Conservation (phyloP, 64 coral and sea anemone species). For the Montipora sp. region DNA sequence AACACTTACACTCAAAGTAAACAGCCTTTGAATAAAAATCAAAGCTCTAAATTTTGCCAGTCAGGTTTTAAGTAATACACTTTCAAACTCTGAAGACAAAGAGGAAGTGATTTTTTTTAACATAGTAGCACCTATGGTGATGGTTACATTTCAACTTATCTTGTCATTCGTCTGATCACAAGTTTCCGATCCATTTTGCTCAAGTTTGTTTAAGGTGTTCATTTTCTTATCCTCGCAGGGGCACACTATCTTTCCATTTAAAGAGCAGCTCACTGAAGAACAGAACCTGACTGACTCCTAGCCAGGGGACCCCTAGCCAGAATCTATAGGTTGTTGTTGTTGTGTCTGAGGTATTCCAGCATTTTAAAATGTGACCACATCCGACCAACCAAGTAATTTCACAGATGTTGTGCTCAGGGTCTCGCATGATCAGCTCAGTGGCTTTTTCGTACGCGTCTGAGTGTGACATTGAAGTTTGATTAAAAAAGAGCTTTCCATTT, state of each 20-base stretch:
- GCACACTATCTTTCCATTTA: slow-evolving; percentile 5
- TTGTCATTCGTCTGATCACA: too few relatives aligned
- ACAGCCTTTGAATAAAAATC: too few relatives aligned
- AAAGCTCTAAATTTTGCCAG: too few relatives aligned
- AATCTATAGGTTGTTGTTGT: neutral
- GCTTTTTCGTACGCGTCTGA: neutral
- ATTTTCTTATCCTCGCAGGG: too few relatives aligned
- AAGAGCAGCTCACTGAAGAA: neutral
- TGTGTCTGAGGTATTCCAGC: slow-evolving; percentile 5
- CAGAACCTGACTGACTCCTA: neutral
- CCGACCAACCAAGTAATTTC: neutral
- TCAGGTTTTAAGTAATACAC: neutral
- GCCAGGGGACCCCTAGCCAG: neutral
- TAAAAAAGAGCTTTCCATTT: neutral
- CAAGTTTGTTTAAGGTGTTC: too few relatives aligned
- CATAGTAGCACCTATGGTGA: too few relatives aligned
- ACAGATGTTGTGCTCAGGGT: slow-evolving; percentile 18
- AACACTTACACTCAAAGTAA: too few relatives aligned
- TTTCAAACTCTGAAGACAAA: neutral
- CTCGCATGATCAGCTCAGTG: neutral
- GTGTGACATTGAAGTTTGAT: neutral
- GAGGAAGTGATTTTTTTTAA: too few relatives aligned
- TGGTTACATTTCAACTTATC: too few relatives aligned
- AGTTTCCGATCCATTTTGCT: too few relatives aligned
- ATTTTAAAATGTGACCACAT: neutral